Base-by-base conservation (phyloP, 2,888 invertebrate genomes). In the Acanthosepion esculentum region DNA sequence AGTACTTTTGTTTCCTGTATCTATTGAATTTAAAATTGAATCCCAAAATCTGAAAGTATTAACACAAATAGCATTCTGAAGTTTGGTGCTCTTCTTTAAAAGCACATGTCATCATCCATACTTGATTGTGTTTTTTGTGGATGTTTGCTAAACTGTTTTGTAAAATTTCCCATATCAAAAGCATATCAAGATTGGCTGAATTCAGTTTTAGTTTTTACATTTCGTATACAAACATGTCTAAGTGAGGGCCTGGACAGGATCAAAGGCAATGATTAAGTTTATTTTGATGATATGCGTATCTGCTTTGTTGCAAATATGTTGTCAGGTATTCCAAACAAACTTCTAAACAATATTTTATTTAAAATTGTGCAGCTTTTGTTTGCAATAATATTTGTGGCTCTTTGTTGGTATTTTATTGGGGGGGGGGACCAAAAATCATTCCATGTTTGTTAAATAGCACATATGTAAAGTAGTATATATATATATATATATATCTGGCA, bases 261-360 rank as follows among this genome's bases (percentile, higher is more conserved):
- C 78, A 78, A 78, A 78, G 48, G 48, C 53, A 50, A 53, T 48
- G 93, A 93, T 50, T 53, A 93, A 93, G 93, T n/a, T 48, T 93
- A n/a, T 78, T 78, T 78, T 33, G n/a, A 78, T 33, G 78, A 78
- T 78, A 23, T 41, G 41, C 78, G 33, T 15, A n/a, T 78, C 78
- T 78, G n/a, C n/a, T 78, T 78, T 78, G 78, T 78, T 78, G 78
- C 78, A 78, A 78, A 78, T 78, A 78, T 78, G 78, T n/a, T 78
- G 78, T 78, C 78, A 78, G 78, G 12, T 78, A 78, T n/a, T 33
- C 12, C n/a, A 78, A 78, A n/a, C 78, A 78, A 78, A 78, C n/a
- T 78, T 78, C n/a, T n/a, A 78, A 78, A 78, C 78, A 78, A 18
- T 78, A 33, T 78, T n/a, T 10, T 78, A 78, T 78, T 78, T 78